Evolutionary conservation across 1,140 invertebrate species (phyloP).

Genomic region (Bombus balteatus): DNA sequence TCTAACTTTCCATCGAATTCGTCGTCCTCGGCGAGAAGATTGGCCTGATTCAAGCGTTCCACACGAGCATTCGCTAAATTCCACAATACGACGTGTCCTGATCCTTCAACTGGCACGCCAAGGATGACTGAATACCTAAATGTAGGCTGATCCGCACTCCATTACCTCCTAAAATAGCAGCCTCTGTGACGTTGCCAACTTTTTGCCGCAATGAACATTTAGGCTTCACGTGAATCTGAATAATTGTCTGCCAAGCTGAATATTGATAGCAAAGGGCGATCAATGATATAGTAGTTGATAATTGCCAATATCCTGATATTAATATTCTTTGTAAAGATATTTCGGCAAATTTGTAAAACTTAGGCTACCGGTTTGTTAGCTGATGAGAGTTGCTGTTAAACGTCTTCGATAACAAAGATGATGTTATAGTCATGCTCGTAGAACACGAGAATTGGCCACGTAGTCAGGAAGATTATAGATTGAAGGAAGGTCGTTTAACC

Average conservation of each 20-base stretch:
- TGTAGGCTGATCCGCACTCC: background rate
- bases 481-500: conserved; percentile 24
- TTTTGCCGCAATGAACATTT: background rate
- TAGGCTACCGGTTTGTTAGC: too few relatives aligned
- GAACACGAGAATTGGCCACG: background rate
- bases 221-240: background rate
- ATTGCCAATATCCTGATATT: too few relatives aligned
- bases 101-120: conserved; percentile 18
- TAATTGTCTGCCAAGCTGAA: background rate
- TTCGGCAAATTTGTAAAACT: background rate
- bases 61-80: conserved; percentile 8
- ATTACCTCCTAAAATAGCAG: background rate
- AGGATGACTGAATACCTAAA: conserved; percentile 8
- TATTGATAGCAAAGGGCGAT: too few relatives aligned
- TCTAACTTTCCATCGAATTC: conserved; percentile 1
- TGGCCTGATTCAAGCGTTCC: conserved; percentile 48
- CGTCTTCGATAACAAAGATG: background rate
- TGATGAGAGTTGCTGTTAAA: background rate
- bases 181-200: background rate
- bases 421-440: background rate
- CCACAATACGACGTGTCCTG: conserved; percentile 31
- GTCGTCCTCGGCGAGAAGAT: conserved; percentile 15
- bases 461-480: conserved; percentile 28
- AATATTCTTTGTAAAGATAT: too few relatives aligned
- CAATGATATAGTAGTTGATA: too few relatives aligned